Evolutionary conservation across 2,113 vertebrate genomes (phyloP).

Genomic region (Theropithecus gelada): DNA sequence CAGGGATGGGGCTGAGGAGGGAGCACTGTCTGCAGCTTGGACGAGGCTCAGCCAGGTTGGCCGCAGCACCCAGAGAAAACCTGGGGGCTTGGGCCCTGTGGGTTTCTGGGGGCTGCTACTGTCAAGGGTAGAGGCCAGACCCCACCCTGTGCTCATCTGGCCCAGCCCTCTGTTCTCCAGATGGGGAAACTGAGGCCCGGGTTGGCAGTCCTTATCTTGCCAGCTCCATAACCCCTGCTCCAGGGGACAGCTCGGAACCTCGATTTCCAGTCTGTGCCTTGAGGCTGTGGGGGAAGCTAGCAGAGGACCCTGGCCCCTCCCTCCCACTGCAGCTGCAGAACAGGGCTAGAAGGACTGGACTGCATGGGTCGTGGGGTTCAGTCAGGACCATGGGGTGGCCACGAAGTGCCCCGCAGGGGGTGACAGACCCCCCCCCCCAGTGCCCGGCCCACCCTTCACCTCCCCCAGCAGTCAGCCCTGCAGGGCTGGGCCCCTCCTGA

Average conservation of each 20-base stretch:
- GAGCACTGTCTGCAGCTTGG: neutral
- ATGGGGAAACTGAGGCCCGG: neutral
- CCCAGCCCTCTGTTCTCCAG: neutral
- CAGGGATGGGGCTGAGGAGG: neutral
- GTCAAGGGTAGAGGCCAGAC: neutral
- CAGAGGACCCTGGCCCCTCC: neutral
- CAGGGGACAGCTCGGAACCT: neutral
- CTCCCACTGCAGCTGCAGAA: neutral
- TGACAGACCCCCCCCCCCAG: neutral
- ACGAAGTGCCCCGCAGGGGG: neutral
- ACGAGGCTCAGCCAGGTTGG: neutral
- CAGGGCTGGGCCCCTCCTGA: neutral
- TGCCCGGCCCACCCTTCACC: neutral
- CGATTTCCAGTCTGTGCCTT: neutral
- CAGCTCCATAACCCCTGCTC: neutral
- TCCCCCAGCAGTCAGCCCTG: neutral
- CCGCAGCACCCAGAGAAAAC: no score
- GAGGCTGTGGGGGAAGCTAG: neutral
- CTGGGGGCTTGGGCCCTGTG: no score
- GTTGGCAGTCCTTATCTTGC: neutral
- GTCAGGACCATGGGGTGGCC: neutral
- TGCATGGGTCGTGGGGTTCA: neutral
- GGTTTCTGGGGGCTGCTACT: neutral
- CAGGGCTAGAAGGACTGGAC: neutral
- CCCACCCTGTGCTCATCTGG: neutral